Evolutionary conservation across 2,888 invertebrate species (phyloP), one percentile per base, ranked within the genome.

Genomic region (Mesorhabditis sp.): DNA sequence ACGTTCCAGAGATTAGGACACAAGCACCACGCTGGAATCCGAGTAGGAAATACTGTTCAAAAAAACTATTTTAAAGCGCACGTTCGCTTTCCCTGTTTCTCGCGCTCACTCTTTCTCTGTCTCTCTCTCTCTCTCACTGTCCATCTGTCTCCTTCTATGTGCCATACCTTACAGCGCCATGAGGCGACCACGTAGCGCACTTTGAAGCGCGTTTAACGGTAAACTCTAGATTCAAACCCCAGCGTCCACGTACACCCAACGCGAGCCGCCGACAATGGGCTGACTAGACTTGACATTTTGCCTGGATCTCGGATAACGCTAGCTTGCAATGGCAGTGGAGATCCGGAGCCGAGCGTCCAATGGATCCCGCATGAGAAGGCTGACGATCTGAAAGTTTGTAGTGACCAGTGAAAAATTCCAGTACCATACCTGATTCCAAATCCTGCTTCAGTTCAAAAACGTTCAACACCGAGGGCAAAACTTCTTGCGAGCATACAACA

Each of bases 341-440:
- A 50, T 50, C 58, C 58, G 58, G 58, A 50, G n/a, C 58, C 58
- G 58, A 50, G n/a, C n/a, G n/a, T 50, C n/a, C 58, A 50, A n/a
- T 50, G 58, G 58, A 50, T 50, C n/a, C 10, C n/a, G 7, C 58
- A 50, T 13, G 58, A 50, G n/a, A 50, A 50, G 58, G 10, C 58
- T 50, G 58, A 50, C 7, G 58, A 50, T 50, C 58, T 50, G 7
- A 50, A 50, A 2, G 58, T 50, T 50, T 50, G n/a, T 28, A 50
- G 58, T n/a, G 2, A 50, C 2, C 28, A 28, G 1, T 1, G 28
- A 28, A 28, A 28, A 2, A 50, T n/a, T 2, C 58, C n/a, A 13
- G 2, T 50, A 50, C 58, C n/a, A 13, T 50, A 50, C 58, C 7
- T n/a, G 58, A 50, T 10, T 50, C 1, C 1, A 28, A 28, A 28